A percentile compares a stretch with the other conserved stretches of the same genome.
phyloP scores from a whole-genome alignment of 2,888 invertebrate genomes.

The Melanchra persicariae region DNA sequence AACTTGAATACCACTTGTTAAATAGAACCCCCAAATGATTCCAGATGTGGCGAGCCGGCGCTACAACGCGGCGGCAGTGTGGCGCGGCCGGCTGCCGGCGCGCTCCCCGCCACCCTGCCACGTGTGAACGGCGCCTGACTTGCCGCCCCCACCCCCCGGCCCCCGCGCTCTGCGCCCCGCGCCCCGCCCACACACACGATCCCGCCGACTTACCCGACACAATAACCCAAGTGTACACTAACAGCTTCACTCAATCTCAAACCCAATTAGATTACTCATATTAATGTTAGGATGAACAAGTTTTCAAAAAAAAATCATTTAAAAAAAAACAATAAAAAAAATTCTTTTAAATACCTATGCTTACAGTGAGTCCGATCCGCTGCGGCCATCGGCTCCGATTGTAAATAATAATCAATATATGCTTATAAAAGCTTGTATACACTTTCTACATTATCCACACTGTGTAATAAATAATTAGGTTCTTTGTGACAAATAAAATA shows the following conservation, averaged over 20 bases:
- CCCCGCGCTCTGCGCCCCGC: constrained; percentile 67
- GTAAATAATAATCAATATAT: constrained; percentile 83
- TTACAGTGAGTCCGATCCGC: constrained; percentile 78
- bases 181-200: constrained; percentile 70
- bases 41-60: constrained; percentile 84
- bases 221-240: constrained; percentile 68
- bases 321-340: constrained; percentile 73
- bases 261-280: constrained; percentile 71
- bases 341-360: constrained; percentile 80
- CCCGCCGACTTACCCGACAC: constrained; percentile 63
- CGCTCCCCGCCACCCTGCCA: constrained; percentile 85
- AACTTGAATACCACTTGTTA: constrained; percentile 44
- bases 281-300: constrained; percentile 71
- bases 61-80: constrained; percentile 76
- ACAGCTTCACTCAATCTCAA: constrained; percentile 72
- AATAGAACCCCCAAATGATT: constrained; percentile 65
- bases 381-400: constrained; percentile 75
- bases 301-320: constrained; percentile 69
- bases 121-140: constrained; percentile 75
- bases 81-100: constrained; percentile 84
- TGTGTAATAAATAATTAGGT: constrained; percentile 77
- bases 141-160: constrained; percentile 52
- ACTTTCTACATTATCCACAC: constrained; percentile 86
- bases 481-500: constrained; percentile 74
- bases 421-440: constrained; percentile 84